A percentile compares a stretch with the other conserved stretches of the same genome.
Evolutionary conservation across 2,797 vertebrate genomes (phyloP).

Genomic region (Centropyge bicolor): DNA sequence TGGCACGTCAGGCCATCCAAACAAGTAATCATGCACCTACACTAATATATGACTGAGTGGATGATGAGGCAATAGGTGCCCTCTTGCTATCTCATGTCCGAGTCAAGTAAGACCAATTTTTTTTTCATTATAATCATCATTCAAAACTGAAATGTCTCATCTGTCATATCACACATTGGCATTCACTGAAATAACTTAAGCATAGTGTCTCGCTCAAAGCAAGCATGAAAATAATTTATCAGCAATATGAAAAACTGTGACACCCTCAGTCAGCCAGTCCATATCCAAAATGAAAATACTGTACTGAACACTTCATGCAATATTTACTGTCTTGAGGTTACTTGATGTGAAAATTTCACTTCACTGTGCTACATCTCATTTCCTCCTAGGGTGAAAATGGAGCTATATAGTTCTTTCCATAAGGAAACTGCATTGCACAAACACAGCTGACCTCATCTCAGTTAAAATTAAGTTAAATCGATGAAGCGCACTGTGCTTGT

Average conservation of each 20-base stretch:
- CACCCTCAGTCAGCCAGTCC: neutral
- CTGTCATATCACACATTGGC: neutral
- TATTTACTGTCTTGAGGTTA: neutral
- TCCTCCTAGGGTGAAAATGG: neutral
- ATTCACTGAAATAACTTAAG: neutral
- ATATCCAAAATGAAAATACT: neutral
- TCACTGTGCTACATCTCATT: neutral
- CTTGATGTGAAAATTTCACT: neutral
- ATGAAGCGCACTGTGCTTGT: constrained; percentile 34
- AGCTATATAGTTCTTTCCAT: neutral
- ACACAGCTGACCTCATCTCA: constrained; percentile 35
- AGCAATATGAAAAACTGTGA: neutral
- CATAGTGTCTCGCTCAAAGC: neutral
- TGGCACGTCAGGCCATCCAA: constrained; percentile 6
- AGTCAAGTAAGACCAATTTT: neutral
- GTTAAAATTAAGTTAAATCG: constrained; percentile 49
- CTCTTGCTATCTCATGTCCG: neutral
- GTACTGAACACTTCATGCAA: neutral
- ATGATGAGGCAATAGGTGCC: neutral
- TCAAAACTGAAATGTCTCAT: neutral
- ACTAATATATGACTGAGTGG: neutral
- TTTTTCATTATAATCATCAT: neutral
- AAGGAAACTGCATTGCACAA: constrained; percentile 16
- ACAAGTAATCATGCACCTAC: neutral
- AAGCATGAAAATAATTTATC: neutral